A percentile compares a stretch with the other conserved stretches of the same genome.
phyloP scores from a whole-genome alignment of 2,797 vertebrate species.

The Numenius phaeopus region DNA sequence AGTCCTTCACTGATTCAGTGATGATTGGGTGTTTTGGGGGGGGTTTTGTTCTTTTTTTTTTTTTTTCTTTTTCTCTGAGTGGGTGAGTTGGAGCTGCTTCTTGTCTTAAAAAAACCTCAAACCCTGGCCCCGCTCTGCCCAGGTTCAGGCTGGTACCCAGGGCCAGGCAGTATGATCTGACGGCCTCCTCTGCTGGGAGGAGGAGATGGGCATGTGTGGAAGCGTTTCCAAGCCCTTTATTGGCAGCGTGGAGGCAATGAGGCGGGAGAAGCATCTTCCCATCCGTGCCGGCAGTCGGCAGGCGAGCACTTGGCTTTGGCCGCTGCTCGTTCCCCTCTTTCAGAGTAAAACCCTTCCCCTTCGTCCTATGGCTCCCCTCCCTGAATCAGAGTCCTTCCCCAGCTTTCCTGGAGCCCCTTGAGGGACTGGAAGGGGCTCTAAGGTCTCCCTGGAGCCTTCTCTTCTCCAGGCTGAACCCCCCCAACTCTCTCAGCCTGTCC shows the following conservation, averaged over 20 bases:
- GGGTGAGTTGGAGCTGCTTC: not conserved
- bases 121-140: not conserved
- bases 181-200: not conserved
- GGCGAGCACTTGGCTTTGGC: not conserved
- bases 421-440: not conserved
- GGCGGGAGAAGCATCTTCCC: not conserved
- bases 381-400: not conserved
- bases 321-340: no score
- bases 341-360: no score
- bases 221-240: not conserved
- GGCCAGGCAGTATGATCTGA: accelerated
- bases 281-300: not conserved
- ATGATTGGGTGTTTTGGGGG: not conserved
- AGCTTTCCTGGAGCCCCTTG: not conserved
- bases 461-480: not conserved
- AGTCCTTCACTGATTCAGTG: not conserved
- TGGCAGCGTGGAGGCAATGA: accelerated
- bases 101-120: no score
- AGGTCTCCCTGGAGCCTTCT: not conserved
- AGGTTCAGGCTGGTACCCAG: not conserved
- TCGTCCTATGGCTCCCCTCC: not conserved
- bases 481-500: not conserved
- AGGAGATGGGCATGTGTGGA: not conserved
- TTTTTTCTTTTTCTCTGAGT: not conserved
- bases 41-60: no score